Base-by-base conservation (phyloP, 1,140 invertebrate species). In the roundworm (Caenorhabditis elegans) region DNA sequence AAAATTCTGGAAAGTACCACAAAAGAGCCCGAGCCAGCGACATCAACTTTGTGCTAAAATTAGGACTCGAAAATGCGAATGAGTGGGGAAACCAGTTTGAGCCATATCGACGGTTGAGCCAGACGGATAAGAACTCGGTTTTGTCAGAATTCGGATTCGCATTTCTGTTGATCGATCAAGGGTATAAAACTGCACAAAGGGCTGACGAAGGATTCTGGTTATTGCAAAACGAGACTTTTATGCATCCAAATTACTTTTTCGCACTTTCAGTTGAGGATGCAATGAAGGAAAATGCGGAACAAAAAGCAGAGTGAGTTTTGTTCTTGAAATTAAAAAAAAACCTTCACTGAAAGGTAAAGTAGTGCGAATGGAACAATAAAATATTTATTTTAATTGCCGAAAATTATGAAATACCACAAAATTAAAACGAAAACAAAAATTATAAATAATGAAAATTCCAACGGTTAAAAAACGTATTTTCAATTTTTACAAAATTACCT, bases 111-210 rank as follows among this genome's bases (percentile, higher is more conserved):
- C 36, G 22, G 13, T 22, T 70, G 17, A 39, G n/a, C 43, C 60
- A 70, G 26, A 39, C 8, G 43, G 82, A 82, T 19, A 47, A 78
- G 81, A 78, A 78, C 11, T 26, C 39, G 47, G 31, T 83, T 0
- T 26, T 83, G 53, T 65, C 76, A 1, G 82, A 83, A 24, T 83
- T 65, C 19, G 51, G 51, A 75, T 36, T 83, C 15, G 82, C 22
- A 39, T 83, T 83, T 24, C 51, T 83, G 39, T 34, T 83, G 19
- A 65, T 83, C n/a, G 82, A 83, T 79, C 82, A 83, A 47, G 82
- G 82, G 24, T 79, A 79, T 22, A 55, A 70, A 11, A 83, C 82
- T 17, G 53, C 76, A 2, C 36, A 48, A 26, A 17, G 55, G 49
- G 26, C 82, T 19, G 82, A 83, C 34, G 77, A 78, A 13, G 55